Evolutionary conservation across 2,113 vertebrate genomes (phyloP), one percentile per base, ranked within the genome.

Genomic region (Corythaixoides concolor): DNA sequence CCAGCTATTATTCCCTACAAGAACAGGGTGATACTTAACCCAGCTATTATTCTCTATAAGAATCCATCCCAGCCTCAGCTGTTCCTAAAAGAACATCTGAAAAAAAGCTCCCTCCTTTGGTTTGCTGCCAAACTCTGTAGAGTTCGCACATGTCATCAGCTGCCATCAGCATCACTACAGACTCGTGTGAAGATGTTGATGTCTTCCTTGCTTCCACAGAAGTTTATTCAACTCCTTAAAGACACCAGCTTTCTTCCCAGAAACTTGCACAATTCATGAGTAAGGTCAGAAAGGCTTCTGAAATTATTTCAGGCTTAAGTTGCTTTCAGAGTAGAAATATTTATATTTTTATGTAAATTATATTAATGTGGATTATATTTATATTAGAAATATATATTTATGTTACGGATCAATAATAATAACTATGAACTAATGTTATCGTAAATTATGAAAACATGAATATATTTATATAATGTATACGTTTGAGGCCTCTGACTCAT

Each of bases 151-250:
- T 9, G 22, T 28, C 70, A 39, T n/a, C 32, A 37, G 32, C 45
- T 73, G 35, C 62, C 70, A 56, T 5, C 35, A 89, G 55, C 68
- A 60, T 5, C 68, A 17, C 60, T 49, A 30, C 39, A 60, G 39
- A 33, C 5, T 37, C 0, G 0, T 5, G 2, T n/a, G 7, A 45
- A 75, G 53, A 45, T 41, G 17, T n/a, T 77, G 35, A 6, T 24
- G 22, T 16, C 63, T 32, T 45, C 70, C 58, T 55, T 69, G 33
- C 63, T 69, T 43, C 50, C 41, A 69, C 27, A n/a, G 20, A 63
- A 27, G 16, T 52, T 87, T 83, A 32, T 69, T 77, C 43, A 77
- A 23, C 47, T 39, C 64, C 53, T 73, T 27, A 58, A 43, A 45
- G 30, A 11, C 24, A 73, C 15, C 53, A 80, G 14, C 22, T 77